phyloP scores from a whole-genome alignment of 1,140 invertebrate species.

The Hormaphis cornu region DNA sequence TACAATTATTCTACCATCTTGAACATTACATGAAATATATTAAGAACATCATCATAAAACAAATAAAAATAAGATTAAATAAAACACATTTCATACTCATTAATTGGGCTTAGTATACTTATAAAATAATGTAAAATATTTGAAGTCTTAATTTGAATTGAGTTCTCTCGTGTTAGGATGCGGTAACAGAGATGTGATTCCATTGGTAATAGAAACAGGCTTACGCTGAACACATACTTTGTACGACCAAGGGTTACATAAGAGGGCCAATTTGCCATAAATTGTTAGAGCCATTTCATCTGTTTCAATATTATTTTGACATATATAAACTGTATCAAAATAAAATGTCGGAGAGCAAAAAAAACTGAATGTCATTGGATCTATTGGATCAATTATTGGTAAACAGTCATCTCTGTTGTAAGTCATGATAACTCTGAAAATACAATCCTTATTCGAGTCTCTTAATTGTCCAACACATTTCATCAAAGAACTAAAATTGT shows the following conservation, averaged over 20 bases:
- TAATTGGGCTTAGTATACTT: too few species aligned
- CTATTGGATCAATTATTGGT: slow-evolving; percentile 12
- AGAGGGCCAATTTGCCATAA: slow-evolving; percentile 4
- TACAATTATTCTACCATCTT: too few species aligned
- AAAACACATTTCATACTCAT: too few species aligned
- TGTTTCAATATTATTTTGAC: background rate
- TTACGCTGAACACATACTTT: slow-evolving; percentile 23
- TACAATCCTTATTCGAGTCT: background rate
- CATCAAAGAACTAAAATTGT: slow-evolving; percentile 7
- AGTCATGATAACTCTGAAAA: slow-evolving; percentile 16
- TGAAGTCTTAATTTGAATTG: too few species aligned
- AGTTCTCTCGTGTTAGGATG: background rate
- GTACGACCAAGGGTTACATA: slow-evolving; percentile 7
- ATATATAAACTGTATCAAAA: slow-evolving; percentile 7
- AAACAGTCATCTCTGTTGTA: slow-evolving; percentile 28
- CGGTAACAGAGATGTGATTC: background rate
- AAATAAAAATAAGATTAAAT: too few species aligned
- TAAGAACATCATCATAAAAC: too few species aligned
- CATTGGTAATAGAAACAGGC: slow-evolving; percentile 11
- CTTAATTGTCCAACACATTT: slow-evolving; percentile 2
- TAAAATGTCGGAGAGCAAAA: slow-evolving; percentile 17
- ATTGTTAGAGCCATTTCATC: slow-evolving; percentile 12
- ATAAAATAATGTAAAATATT: too few species aligned
- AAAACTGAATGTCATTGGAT: slow-evolving; percentile 1
- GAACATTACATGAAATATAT: too few species aligned